Evolutionary conservation across 1,140 invertebrate genomes (phyloP).

Genomic region (Arion vulgaris): DNA sequence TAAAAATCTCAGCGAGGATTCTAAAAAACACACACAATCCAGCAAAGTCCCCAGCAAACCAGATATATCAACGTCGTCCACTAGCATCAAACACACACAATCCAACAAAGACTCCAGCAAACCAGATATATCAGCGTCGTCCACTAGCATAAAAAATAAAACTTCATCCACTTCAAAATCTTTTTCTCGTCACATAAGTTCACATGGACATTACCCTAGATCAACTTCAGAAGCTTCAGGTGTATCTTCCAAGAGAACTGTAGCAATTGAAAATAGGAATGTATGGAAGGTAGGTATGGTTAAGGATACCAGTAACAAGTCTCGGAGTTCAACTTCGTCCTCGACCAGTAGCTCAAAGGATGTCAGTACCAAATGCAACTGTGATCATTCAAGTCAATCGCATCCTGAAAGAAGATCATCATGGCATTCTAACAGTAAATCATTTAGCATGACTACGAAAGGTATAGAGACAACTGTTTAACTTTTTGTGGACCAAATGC

Average conservation of each 20-base stretch:
- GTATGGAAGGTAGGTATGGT: background rate
- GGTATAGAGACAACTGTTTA: conserved; percentile 2
- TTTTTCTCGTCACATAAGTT: background rate
- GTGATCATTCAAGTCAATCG: background rate
- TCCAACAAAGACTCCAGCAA: background rate
- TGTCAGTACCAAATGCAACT: background rate
- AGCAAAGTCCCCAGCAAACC: background rate
- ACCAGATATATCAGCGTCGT: background rate
- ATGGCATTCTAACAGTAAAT: background rate
- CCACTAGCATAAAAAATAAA: background rate
- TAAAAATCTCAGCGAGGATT: background rate
- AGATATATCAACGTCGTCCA: background rate
- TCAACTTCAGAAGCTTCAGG: background rate
- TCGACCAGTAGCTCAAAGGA: background rate
- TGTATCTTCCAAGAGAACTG: background rate
- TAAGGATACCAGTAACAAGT: background rate
- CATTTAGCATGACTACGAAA: background rate
- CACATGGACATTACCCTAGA: background rate
- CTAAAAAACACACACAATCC: background rate
- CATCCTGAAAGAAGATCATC: background rate
- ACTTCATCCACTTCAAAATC: background rate
- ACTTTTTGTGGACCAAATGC: background rate
- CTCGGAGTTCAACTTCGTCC: background rate
- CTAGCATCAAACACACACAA: too few species aligned
- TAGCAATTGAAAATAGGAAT: background rate